Percentiles rank a stretch among this genome's conserved stretches.
Evolutionary conservation across 1,140 invertebrate species (phyloP).

Genomic region (Wiebesia pumilae): DNA sequence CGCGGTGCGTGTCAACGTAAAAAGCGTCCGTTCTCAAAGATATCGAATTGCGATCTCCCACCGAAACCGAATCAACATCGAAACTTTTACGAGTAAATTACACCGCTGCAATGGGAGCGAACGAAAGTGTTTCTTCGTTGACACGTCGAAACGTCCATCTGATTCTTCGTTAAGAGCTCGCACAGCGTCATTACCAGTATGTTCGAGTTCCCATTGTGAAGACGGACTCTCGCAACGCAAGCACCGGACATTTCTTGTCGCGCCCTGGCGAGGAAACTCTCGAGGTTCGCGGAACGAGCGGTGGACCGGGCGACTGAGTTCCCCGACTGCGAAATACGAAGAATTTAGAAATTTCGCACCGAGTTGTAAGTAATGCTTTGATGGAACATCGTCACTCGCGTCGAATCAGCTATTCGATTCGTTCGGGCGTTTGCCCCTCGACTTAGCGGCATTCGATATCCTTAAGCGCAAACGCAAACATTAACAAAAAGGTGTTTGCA

Average conservation of each 20-base stretch:
- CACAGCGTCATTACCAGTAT: not conserved
- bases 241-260: not conserved
- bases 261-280: not conserved
- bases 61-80: too few relatives aligned
- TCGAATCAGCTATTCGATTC: not conserved
- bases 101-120: too few relatives aligned
- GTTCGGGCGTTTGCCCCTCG: too few relatives aligned
- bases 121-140: too few relatives aligned
- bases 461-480: too few relatives aligned
- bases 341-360: not conserved
- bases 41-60: too few relatives aligned
- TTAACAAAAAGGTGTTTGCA: too few relatives aligned
- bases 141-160: too few relatives aligned
- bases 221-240: too few relatives aligned
- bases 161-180: not conserved
- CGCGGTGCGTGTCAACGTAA: not conserved
- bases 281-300: not conserved
- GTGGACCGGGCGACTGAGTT: not conserved
- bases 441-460: too few relatives aligned
- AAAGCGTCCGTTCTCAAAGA: not conserved
- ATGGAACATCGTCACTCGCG: not conserved
- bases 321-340: not conserved
- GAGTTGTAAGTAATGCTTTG: not conserved
- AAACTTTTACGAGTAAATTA: too few relatives aligned
- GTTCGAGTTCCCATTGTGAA: not conserved